Base-by-base conservation (phyloP, 2,888 invertebrate genomes). In the Ceriagrion tenellum region DNA sequence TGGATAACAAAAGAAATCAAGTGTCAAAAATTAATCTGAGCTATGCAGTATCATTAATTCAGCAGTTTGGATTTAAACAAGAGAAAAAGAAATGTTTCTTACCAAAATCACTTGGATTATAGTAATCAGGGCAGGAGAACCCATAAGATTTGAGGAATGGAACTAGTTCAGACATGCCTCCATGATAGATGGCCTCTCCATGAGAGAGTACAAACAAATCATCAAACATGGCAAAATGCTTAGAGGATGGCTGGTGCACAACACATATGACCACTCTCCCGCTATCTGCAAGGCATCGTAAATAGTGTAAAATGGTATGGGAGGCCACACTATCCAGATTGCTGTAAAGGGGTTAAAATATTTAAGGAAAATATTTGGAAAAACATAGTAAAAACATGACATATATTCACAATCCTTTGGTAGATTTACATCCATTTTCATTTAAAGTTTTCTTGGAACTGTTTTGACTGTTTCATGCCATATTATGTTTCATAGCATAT, bases 151-250 rank as follows among this genome's bases (percentile, higher is more conserved):
- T 97, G 95, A 99, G 97, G 97, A 98, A 99, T 0, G 98, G 98
- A 95, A 99, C 97, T 47, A 99, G 97, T 95, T 98, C 98, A 59
- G 97, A 97, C 0, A 98, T 98, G 0, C 98, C 98, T 18, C 99
- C 99, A 95, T 98, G 98, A 97, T 99, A 99, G 96, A 99, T 98
- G 96, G 99, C 99, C 95, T 98, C 97, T 4, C 99, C 99, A 88
- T 97, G 98, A 0, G 99, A 98, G 30, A 99, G 97, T 95, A 99
- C 98, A 97, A 99, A 99, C 12, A 99, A 97, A 96, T 98, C 98
- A 96, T 99, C 99, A 96, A 99, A 99, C 98, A 99, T 99, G 97
- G 99, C 99, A 96, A 99, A 99, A 95, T 99, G 97, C 96, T 99
- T 97, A 0, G 99, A 99, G 96, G 99, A 99, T 0, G 99, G 99